Evolutionary conservation across 2,888 invertebrate genomes (phyloP).

Genomic region (Erebia epiphron): DNA sequence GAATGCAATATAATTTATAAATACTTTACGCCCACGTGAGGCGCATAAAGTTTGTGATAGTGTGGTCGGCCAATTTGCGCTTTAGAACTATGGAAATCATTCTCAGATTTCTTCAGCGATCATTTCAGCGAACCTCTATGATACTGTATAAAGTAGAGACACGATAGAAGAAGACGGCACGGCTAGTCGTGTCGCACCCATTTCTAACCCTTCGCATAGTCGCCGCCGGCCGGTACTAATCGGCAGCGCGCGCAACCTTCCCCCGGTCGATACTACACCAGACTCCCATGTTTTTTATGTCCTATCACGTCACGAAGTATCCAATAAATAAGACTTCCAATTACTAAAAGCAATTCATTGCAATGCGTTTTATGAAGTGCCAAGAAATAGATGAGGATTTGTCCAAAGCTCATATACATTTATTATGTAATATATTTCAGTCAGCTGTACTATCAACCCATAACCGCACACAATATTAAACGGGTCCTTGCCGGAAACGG

Average conservation of each 20-base stretch:
- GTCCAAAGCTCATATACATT: slow-evolving; percentile 37
- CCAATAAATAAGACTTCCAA: slow-evolving; percentile 70
- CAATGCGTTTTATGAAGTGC: slow-evolving; percentile 49
- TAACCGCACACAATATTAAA: slow-evolving; percentile 21
- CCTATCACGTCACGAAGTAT: slow-evolving; percentile 73
- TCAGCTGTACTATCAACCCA: slow-evolving; percentile 14
- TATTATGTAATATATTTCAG: background rate
- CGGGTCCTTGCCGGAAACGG: slow-evolving; percentile 24
- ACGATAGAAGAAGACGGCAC: slow-evolving; percentile 48
- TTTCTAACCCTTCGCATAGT: slow-evolving; percentile 47
- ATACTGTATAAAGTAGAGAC: slow-evolving; percentile 14
- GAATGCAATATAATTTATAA: slow-evolving; percentile 6
- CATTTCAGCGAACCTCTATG: slow-evolving; percentile 12
- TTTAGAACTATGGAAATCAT: slow-evolving; percentile 4
- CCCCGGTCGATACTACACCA: slow-evolving; percentile 78
- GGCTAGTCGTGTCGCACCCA: slow-evolving; percentile 47
- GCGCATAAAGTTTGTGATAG: slow-evolving; percentile 16
- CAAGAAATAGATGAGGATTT: slow-evolving; percentile 32
- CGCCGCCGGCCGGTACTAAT: slow-evolving; percentile 36
- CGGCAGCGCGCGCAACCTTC: slow-evolving; percentile 67
- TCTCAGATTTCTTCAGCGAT: slow-evolving; percentile 1
- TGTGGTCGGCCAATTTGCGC: background rate
- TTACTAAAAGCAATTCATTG: slow-evolving; percentile 59
- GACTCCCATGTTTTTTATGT: slow-evolving; percentile 81
- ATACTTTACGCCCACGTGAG: slow-evolving; percentile 3